Base-by-base conservation (phyloP, 2,113 vertebrate genomes). In the Alaudala cheleensis region DNA sequence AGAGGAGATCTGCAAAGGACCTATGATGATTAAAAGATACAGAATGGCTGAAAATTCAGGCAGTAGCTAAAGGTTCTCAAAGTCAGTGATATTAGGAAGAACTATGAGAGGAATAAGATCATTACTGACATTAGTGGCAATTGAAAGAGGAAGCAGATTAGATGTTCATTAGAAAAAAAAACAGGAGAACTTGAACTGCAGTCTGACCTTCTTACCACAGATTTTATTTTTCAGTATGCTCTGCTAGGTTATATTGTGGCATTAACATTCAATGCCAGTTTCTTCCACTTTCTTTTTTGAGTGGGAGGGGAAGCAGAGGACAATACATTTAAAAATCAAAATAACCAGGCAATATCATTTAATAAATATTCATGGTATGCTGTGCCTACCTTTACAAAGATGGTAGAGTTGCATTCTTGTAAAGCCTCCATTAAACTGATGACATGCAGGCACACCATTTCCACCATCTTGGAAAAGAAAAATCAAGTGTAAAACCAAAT, bases 391-490 rank as follows among this genome's bases (percentile, higher is more conserved):
- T 99, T 99, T 65, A 99, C 99, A 97, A 99, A 99, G 96, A 99
- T 99, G 70, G 99, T 99, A 69, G 99, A 99, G 97, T 99, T 99
- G 97, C 99, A 99, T 93, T 99, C 99, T 97, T 99, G 99, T 86
- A 99, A 98, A 60, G 99, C 99, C 95, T 99, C 99, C 99, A 99
- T 99, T 97, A 99, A 97, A 93, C 99, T 99, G 95, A 99, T 99
- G 96, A 99, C 99, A 96, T 99, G 99, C 95, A 99, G 98, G 96
- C 99, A 99, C 88, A 99, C 99, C 99, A 99, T 99, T 96, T 99
- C 99, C 28, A 99, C 99, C 99, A 99, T 99, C 99, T 99, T 99
- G 96, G 70, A 91, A 93, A 81, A 76, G 96, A 85, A 88, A 96
- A 87, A 93, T 42, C 14, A 94, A 69, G 31, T 3, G 4, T 22